A percentile compares a stretch with the other conserved stretches of the same genome.
Evolutionary conservation across 2,113 vertebrate species (phyloP).

Genomic region (Sylvietta virens): DNA sequence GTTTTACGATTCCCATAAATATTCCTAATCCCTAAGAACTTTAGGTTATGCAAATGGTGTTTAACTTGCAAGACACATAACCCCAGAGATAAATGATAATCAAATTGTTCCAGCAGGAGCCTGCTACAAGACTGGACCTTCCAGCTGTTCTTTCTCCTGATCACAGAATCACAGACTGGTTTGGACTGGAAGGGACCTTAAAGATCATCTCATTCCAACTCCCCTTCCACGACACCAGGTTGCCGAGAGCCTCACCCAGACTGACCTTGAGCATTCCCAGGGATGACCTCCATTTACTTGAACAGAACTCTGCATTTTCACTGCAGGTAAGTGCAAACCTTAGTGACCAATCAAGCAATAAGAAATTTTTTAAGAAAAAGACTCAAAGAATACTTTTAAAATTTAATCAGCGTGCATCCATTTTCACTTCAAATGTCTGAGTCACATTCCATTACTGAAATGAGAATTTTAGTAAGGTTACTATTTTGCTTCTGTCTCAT

Average conservation of each 20-base stretch:
- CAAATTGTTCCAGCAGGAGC: not conserved
- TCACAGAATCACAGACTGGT: not conserved
- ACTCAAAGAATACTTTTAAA: not conserved
- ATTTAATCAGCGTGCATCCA: not conserved
- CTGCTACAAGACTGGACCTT: not conserved
- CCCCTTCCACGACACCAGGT: not conserved
- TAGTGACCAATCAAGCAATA: not conserved
- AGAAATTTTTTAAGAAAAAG: not conserved
- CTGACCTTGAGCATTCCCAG: not conserved
- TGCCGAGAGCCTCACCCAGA: not conserved
- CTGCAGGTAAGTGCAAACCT: not conserved
- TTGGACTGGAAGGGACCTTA: not conserved
- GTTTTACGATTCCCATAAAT: not conserved
- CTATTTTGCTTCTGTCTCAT: conserved; percentile 22
- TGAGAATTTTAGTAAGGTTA: conserved; percentile 7
- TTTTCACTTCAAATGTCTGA: conserved; percentile 9
- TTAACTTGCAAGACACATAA: not conserved
- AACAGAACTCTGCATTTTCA: not conserved
- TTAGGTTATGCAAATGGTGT: not conserved
- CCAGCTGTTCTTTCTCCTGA: not conserved
- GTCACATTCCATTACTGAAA: not conserved
- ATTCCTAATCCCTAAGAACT: not conserved
- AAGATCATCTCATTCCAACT: not conserved
- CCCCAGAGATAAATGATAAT: not conserved
- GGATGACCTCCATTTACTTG: not conserved